phyloP scores from a whole-genome alignment of 1,140 invertebrate genomes.

The Lycorma delicatula region DNA sequence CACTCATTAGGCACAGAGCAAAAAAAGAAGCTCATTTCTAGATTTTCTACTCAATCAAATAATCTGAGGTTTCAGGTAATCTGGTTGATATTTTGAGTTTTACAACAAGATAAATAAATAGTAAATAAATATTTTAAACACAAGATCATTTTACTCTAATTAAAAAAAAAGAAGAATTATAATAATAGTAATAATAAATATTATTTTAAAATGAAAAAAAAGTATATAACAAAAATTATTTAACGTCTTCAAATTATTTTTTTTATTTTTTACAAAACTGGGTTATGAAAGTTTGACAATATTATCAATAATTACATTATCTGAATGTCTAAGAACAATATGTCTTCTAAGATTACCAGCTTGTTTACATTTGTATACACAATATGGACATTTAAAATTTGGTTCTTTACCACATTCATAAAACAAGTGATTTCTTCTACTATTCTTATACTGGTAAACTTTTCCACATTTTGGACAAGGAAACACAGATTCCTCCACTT shows the following conservation, averaged over 20 bases:
- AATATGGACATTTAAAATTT: conserved; percentile 22
- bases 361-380: conserved; percentile 32
- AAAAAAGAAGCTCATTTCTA: no score
- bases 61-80: no score
- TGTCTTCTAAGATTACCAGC: conserved; percentile 27
- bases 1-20: no score
- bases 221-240: not conserved
- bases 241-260: not conserved
- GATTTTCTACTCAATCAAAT: no score
- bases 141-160: no score
- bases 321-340: conserved; percentile 40
- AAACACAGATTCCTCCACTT: no score
- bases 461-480: conserved; percentile 24
- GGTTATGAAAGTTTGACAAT: not conserved
- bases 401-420: conserved; percentile 44
- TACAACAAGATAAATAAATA: no score
- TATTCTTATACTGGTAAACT: conserved; percentile 27
- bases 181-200: not conserved
- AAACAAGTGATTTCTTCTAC: conserved; percentile 29
- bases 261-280: not conserved
- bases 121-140: no score
- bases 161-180: not conserved
- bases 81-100: no score
- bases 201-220: not conserved
- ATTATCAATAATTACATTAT: no score